Conservation (phyloP, 2,888 invertebrate species). For the Quadriops clusia region DNA sequence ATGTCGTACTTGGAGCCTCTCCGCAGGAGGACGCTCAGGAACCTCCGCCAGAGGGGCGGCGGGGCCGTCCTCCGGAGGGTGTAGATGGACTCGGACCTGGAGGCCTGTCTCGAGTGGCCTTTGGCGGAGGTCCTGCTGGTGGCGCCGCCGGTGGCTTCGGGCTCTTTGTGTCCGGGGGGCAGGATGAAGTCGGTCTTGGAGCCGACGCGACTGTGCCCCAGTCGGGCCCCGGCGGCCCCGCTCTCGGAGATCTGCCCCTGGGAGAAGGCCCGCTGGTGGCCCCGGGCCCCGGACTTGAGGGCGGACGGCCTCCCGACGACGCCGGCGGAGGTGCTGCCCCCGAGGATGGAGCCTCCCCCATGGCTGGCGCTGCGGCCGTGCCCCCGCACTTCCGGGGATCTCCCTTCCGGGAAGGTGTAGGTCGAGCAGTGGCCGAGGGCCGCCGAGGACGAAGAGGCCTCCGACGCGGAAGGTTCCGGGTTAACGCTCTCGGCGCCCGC, state of each 20-base stretch:
- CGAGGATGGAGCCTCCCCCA: conserved; percentile 54
- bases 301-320: conserved; percentile 50
- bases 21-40: conserved; percentile 49
- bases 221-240: conserved; percentile 34
- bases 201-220: conserved; percentile 69
- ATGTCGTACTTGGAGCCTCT: conserved; percentile 47
- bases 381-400: conserved; percentile 34
- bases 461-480: conserved; percentile 12
- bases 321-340: conserved; percentile 33
- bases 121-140: conserved; percentile 40
- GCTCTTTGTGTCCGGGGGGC: conserved; percentile 74
- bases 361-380: conserved; percentile 79
- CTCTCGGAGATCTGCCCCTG: conserved; percentile 71
- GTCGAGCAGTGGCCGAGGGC: conserved; percentile 28
- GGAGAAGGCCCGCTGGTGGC: conserved; percentile 76
- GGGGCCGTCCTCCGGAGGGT: conserved; percentile 66
- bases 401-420: conserved; percentile 34
- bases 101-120: conserved; percentile 78
- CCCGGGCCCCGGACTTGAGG: conserved; percentile 54
- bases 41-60: conserved; percentile 59
- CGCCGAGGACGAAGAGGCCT: conserved; percentile 9
- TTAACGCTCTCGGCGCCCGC: too few relatives aligned
- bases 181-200: conserved; percentile 83
- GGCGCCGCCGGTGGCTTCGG: conserved; percentile 25
- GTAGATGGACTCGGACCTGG: conserved; percentile 81